Evolutionary conservation across 2,113 vertebrate species (phyloP), one percentile per base, ranked within the genome.

Genomic region (Brachirus orientalis): DNA sequence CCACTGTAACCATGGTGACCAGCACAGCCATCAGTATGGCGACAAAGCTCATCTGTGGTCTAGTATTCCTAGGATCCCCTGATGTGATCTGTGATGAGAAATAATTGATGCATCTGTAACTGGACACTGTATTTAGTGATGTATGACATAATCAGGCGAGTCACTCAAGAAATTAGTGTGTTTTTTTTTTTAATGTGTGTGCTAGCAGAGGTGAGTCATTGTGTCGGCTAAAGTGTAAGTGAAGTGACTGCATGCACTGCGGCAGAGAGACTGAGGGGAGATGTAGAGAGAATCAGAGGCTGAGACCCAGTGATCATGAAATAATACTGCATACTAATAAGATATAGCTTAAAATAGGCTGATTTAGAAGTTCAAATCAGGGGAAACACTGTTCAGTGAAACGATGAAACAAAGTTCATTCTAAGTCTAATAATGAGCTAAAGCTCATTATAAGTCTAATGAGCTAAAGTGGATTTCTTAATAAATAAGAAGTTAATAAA

Each of bases 71-170:
- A 65, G 78, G 68, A 86, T 83, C 78, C 82, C 72, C 85, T 74
- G 80, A 85, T 87, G 80, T 84, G 84, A 88, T 77, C 72, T 22
- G 35, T 60, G 37, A 70, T 66, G 14, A 88, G 80, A 63, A 87
- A 89, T 90, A 86, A 89, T 89, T 83, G 63, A 91, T 90, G 86
- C 59, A 69, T 50, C 53, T 75, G 80, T 83, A 89, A 92, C 75
- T 56, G 73, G 69, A 87, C 59, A 51, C 88, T 63, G 69, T 61
- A 66, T 70, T 80, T 72, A 58, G 60, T 71, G 76, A 52, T 79
- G 69, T 66, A 65, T 28, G 54, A 63, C 13, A 43, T 45, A 12
- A 51, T 41, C 54, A 41, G 50, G 28, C 40, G 12, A 56, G 35
- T 40, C 35, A 72, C 61, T 61, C 20, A 52, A 60, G 38, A 35